Percentiles rank a stretch among this genome's conserved stretches.
Evolutionary conservation across 2,888 invertebrate species (phyloP).

Genomic region (Hypomecis punctinalis): DNA sequence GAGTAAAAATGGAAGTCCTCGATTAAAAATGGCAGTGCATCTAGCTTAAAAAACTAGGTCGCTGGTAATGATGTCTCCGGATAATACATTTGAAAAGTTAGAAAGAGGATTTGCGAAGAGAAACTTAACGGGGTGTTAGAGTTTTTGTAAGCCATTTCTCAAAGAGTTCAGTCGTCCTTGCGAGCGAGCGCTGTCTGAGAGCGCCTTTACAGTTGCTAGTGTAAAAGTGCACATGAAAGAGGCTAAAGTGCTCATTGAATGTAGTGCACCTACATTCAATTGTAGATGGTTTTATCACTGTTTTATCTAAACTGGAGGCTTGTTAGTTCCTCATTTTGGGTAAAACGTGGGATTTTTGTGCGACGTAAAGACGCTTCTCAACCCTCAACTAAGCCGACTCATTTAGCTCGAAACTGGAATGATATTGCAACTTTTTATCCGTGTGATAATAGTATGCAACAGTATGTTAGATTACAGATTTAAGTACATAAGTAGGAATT

Average conservation of each 20-base stretch:
- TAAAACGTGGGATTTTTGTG: too few species aligned
- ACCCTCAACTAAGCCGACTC: too few species aligned
- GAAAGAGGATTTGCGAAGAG: slow-evolving; percentile 7
- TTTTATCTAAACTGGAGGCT: not conserved
- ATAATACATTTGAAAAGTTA: slow-evolving; percentile 6
- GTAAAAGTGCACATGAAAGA: too few species aligned
- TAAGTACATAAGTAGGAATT: too few species aligned
- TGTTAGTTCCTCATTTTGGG: too few species aligned
- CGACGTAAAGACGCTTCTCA: too few species aligned
- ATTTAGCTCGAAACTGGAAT: too few species aligned
- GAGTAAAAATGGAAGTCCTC: not conserved
- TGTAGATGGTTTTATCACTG: not conserved
- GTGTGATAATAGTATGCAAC: too few species aligned
- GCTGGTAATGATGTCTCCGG: slow-evolving; percentile 21
- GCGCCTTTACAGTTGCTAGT: not conserved
- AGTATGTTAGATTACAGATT: too few species aligned
- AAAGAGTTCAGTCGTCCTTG: slow-evolving; percentile 8
- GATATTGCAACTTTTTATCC: too few species aligned
- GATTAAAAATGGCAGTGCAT: slow-evolving; percentile 2
- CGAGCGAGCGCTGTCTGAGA: slow-evolving; percentile 1
- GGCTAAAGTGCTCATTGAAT: not conserved
- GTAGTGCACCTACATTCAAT: not conserved
- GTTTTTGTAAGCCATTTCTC: slow-evolving; percentile 13
- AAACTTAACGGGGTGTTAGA: not conserved
- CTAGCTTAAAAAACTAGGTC: slow-evolving; percentile 6